A percentile compares a stretch with the other conserved stretches of the same genome.
Conservation (phyloP, 1,140 invertebrate species). For the Drosophila nigrodunni region DNA sequence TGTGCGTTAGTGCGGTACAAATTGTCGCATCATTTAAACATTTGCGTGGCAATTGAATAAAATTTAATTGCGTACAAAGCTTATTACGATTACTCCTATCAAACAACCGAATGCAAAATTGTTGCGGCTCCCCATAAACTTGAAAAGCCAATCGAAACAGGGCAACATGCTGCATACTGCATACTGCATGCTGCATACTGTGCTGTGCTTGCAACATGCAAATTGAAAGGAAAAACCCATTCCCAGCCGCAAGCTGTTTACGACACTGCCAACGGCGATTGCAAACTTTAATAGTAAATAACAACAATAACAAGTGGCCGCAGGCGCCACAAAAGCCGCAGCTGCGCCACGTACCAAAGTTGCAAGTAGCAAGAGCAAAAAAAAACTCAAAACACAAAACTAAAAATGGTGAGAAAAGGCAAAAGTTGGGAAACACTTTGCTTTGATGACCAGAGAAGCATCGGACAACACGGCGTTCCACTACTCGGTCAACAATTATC, state of each 20-base stretch:
- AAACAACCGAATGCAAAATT: slow-evolving; percentile 54
- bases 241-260: slow-evolving; percentile 65
- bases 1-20: slow-evolving; percentile 28
- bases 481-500: background rate
- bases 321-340: slow-evolving; percentile 52
- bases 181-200: background rate
- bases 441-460: slow-evolving; percentile 52
- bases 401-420: slow-evolving; percentile 19
- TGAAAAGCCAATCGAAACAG: slow-evolving; percentile 57
- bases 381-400: slow-evolving; percentile 5
- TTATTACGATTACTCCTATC: slow-evolving; percentile 32
- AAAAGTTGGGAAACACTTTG: slow-evolving; percentile 63
- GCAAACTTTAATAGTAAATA: slow-evolving; percentile 79
- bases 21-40: slow-evolving; percentile 71
- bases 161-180: background rate
- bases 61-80: slow-evolving; percentile 77
- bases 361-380: slow-evolving; percentile 29
- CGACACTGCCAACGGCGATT: slow-evolving; percentile 31
- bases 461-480: slow-evolving; percentile 13
- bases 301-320: slow-evolving; percentile 74
- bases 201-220: slow-evolving; percentile 27
- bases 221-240: slow-evolving; percentile 56
- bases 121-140: slow-evolving; percentile 50
- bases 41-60: slow-evolving; percentile 73
- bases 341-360: slow-evolving; percentile 60